phyloP scores from a whole-genome alignment of 2,113 vertebrate species.

The Sinosuthora webbiana region DNA sequence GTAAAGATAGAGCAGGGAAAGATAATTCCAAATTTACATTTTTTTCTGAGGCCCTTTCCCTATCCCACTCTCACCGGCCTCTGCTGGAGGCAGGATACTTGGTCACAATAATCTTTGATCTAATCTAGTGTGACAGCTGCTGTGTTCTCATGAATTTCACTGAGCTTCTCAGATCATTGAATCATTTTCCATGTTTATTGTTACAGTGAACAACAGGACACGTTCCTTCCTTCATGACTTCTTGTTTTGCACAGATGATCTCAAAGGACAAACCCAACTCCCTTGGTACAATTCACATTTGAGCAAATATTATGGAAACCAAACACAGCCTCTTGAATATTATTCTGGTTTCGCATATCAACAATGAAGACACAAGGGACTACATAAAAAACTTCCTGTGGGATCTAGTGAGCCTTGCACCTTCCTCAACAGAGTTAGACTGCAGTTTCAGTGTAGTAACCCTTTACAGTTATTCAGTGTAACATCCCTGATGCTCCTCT shows the following conservation, averaged over 20 bases:
- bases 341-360: neutral
- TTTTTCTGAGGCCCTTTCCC: neutral
- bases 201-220: neutral
- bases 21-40: neutral
- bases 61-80: neutral
- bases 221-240: neutral
- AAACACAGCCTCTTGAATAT: neutral
- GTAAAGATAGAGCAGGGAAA: neutral
- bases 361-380: neutral
- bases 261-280: neutral
- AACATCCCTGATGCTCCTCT: neutral
- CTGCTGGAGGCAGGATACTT: neutral
- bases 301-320: neutral
- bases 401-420: neutral
- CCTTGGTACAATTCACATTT: neutral
- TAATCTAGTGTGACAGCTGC: neutral
- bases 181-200: neutral
- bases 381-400: neutral
- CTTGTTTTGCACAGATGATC: neutral
- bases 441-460: neutral
- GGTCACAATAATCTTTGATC: neutral
- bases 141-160: neutral
- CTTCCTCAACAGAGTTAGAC: neutral
- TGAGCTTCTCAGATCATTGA: neutral
- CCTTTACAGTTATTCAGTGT: neutral